Percentiles rank a stretch among this genome's conserved stretches.
phyloP scores from a whole-genome alignment of 2,888 invertebrate species.

The Tachina grossa region DNA sequence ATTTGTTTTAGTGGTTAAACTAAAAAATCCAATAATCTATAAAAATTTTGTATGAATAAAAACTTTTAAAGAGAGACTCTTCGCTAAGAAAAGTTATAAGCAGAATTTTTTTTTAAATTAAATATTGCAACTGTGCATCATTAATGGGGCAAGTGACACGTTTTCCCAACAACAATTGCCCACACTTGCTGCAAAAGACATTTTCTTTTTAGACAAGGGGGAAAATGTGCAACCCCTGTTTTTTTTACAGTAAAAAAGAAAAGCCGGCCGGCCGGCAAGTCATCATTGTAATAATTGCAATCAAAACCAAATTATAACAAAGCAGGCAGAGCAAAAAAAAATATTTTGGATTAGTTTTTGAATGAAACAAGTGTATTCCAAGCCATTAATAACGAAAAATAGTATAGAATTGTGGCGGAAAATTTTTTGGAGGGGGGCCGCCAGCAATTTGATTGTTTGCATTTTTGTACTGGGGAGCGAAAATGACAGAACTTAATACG shows the following conservation, averaged over 20 bases:
- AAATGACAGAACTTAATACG: conserved; percentile 60
- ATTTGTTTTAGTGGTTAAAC: conserved; percentile 45
- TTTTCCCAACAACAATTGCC: conserved; percentile 68
- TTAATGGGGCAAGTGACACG: conserved; percentile 45
- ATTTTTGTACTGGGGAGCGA: background rate
- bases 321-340: conserved; percentile 16
- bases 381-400: conserved; percentile 52
- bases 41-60: conserved; percentile 62
- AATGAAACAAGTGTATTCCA: conserved; percentile 61
- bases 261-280: conserved; percentile 34
- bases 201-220: background rate
- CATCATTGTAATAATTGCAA: conserved; percentile 78
- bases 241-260: background rate
- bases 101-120: background rate
- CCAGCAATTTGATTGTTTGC: conserved; percentile 16
- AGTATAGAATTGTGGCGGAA: conserved; percentile 32
- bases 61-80: background rate
- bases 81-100: background rate
- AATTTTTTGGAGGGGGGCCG: conserved; percentile 9
- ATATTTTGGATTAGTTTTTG: conserved; percentile 25
- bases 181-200: conserved; percentile 62
- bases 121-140: conserved; percentile 67
- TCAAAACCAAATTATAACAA: conserved; percentile 80
- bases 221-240: conserved; percentile 66
- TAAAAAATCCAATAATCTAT: conserved; percentile 71